Percentiles rank a stretch among this genome's conserved stretches.
These are phyloP conservation scores for Oryzias curvinotus DNA, from an alignment of 2,113 vertebrate species.

Conservation along the genomic window DNA sequence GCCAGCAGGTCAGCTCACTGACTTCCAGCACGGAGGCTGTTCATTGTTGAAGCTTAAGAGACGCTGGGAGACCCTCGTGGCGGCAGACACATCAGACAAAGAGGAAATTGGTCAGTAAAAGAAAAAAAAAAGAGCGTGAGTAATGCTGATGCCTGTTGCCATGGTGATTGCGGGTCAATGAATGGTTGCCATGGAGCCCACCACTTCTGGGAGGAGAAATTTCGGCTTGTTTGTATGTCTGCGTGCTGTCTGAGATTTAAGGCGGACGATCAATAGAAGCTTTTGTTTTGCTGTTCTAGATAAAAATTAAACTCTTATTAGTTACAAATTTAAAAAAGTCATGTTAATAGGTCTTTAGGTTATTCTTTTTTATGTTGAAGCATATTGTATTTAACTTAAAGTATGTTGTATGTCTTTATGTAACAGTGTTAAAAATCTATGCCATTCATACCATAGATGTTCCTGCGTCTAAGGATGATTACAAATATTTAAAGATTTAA, in stretches of 20 bases:
- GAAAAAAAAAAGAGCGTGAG: conserved; percentile 33
- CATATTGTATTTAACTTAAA: too few relatives aligned
- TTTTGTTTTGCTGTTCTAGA: conserved; percentile 25
- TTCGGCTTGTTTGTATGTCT: conserved; percentile 27
- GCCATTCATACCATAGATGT: too few relatives aligned
- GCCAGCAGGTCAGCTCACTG: conserved; percentile 6
- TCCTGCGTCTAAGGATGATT: too few relatives aligned
- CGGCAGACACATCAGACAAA: conserved; percentile 58
- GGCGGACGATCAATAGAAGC: conserved; percentile 23
- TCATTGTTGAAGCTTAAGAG: neutral
- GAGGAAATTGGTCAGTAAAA: conserved; percentile 67
- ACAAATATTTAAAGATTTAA: too few relatives aligned
- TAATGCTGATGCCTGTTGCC: conserved; percentile 68
- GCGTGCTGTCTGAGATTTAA: conserved; percentile 20
- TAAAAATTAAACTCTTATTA: too few relatives aligned
- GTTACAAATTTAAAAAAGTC: too few relatives aligned
- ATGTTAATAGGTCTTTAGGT: too few relatives aligned
- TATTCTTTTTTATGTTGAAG: too few relatives aligned
- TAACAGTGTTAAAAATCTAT: too few relatives aligned
- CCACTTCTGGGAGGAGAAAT: conserved; percentile 53
- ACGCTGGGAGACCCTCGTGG: conserved; percentile 6
- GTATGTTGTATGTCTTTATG: too few relatives aligned
- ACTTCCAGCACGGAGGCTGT: neutral
- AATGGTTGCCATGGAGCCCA: conserved; percentile 68
- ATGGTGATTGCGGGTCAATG: conserved; percentile 69